A percentile compares a stretch with the other conserved stretches of the same genome.
Conservation (phyloP, 2,888 invertebrate genomes). For the Caenorhabditis doughertyi region DNA sequence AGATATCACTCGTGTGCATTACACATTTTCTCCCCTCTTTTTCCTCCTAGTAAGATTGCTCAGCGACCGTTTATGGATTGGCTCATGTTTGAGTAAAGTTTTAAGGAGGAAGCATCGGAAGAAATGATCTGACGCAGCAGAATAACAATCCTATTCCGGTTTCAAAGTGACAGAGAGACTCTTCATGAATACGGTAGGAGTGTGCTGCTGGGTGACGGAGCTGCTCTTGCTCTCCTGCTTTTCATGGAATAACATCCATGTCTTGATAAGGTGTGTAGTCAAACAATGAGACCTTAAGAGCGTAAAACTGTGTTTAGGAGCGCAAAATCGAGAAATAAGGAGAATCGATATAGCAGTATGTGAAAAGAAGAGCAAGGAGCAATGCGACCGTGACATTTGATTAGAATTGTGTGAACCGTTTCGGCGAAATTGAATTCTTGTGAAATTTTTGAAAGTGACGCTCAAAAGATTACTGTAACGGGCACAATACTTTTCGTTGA, state of each 20-base stretch:
- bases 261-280: conserved; percentile 56
- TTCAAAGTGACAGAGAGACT: conserved; percentile 13
- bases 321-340: conserved; percentile 13
- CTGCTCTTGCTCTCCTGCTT: not conserved
- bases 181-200: conserved; percentile 62
- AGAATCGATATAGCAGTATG: not conserved
- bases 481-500: not conserved
- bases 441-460: conserved; percentile 1
- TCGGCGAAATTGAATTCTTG: not conserved
- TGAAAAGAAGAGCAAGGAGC: conserved; percentile 29
- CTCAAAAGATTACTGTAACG: not conserved
- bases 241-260: conserved; percentile 24
- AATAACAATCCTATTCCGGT: conserved; percentile 37
- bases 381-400: conserved; percentile 24
- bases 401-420: conserved; percentile 6
- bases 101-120: conserved; percentile 42
- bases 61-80: conserved; percentile 58
- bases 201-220: conserved; percentile 27
- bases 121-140: conserved; percentile 51
- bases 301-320: conserved; percentile 48
- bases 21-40: conserved; percentile 49
- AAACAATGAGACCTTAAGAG: conserved; percentile 48
- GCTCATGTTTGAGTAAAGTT: conserved; percentile 65
- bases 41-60: conserved; percentile 47
- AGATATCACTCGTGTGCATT: conserved; percentile 61